phyloP scores from a whole-genome alignment of 2,888 invertebrate species.

The Tupiocoris notatus region DNA sequence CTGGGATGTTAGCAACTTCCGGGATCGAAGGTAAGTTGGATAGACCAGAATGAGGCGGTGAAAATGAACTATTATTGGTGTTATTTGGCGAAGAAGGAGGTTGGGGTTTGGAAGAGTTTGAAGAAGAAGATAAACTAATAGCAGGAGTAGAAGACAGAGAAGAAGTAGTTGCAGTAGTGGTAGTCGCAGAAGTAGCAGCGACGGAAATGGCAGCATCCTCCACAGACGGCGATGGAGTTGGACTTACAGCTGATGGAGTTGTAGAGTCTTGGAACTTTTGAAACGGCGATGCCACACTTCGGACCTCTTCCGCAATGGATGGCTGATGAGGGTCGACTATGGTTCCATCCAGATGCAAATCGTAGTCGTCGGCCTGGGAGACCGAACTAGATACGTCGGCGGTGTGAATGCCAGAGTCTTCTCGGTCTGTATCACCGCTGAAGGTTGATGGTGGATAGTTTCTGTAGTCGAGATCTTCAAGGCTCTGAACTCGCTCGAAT shows the following conservation, averaged over 20 bases:
- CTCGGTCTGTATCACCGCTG: slow-evolving; percentile 65
- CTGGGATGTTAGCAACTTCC: slow-evolving; percentile 45
- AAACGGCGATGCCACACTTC: not conserved
- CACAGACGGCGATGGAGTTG: slow-evolving; percentile 29
- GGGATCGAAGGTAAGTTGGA: slow-evolving; percentile 48
- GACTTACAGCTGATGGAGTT: slow-evolving; percentile 8
- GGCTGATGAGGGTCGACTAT: slow-evolving; percentile 48
- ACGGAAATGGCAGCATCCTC: slow-evolving; percentile 8
- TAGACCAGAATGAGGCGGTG: slow-evolving; percentile 14
- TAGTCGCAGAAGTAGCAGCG: not conserved
- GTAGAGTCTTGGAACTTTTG: not conserved
- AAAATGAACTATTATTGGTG: not conserved
- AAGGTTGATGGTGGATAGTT: slow-evolving; percentile 58
- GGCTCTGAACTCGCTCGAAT: slow-evolving; percentile 65
- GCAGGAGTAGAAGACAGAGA: not conserved
- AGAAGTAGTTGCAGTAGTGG: not conserved
- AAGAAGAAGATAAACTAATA: not conserved
- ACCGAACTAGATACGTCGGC: slow-evolving; percentile 74
- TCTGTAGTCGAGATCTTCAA: slow-evolving; percentile 62
- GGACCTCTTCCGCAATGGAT: slow-evolving; percentile 47
- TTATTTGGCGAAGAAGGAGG: not conserved
- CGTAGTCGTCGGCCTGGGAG: slow-evolving; percentile 67
- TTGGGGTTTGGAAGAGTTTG: slow-evolving; percentile 1
- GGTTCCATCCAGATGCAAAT: slow-evolving; percentile 49
- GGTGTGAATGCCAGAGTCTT: slow-evolving; percentile 77